Percentiles rank a stretch among this genome's conserved stretches.
These are phyloP conservation scores for human (Homo sapiens) DNA, from an alignment of 2,113 vertebrate species.

Conservation along the genomic window DNA sequence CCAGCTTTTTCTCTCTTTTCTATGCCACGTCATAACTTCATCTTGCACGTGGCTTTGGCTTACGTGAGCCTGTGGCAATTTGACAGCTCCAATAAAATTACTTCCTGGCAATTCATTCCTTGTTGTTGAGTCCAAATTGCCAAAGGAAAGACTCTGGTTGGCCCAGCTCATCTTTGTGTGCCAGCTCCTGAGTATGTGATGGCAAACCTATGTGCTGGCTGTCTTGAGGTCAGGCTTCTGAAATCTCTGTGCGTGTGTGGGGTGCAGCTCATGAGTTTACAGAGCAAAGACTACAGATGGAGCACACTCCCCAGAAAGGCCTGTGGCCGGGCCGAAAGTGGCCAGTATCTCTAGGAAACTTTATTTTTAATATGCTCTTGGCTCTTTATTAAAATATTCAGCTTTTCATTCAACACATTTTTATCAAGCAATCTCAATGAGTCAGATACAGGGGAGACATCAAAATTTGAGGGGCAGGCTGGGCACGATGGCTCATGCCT, in stretches of 20 bases:
- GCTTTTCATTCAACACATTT: not conserved
- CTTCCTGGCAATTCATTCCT: not conserved
- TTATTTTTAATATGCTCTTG: not conserved
- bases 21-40: not conserved
- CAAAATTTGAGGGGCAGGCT: not conserved
- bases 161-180: not conserved
- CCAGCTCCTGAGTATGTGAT: not conserved
- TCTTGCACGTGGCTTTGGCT: not conserved
- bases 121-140: not conserved
- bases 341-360: not conserved
- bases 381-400: not conserved
- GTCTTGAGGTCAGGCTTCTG: not conserved
- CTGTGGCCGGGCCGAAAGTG: not conserved
- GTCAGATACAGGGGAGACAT: not conserved
- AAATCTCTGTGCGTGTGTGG: fast-evolving
- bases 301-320: not conserved
- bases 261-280: not conserved
- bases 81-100: conserved; percentile 11
- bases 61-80: not conserved
- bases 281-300: not conserved
- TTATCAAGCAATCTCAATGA: not conserved
- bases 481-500: too few species aligned
- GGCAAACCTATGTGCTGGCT: not conserved
- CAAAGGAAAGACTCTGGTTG: not conserved
- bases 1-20: not conserved